Percentiles rank a stretch among this genome's conserved stretches.
Evolutionary conservation across 2,113 vertebrate genomes (phyloP).

Genomic region (Merops nubicus): DNA sequence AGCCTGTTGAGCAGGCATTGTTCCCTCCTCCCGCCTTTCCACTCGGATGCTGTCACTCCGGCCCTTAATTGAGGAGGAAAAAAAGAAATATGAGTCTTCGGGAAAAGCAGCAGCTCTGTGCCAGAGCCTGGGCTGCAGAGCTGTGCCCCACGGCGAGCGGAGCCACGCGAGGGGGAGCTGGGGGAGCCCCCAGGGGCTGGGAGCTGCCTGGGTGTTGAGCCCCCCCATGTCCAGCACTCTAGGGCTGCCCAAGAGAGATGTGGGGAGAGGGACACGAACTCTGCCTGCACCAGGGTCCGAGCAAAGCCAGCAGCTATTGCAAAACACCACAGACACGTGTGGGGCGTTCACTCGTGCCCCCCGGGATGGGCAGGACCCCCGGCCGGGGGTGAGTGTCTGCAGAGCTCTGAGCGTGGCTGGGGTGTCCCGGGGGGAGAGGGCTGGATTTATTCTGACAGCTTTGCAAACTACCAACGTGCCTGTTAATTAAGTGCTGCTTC

Average conservation of each 20-base stretch:
- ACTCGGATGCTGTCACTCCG: conserved; percentile 16
- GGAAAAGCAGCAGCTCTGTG: neutral
- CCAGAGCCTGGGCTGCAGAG: neutral
- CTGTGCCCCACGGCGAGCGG: neutral
- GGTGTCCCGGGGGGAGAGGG: neutral
- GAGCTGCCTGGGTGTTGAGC: neutral
- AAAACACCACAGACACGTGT: neutral
- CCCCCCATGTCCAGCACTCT: rapidly evolving
- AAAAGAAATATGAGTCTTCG: neutral
- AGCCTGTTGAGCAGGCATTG: neutral
- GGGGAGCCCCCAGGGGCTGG: neutral
- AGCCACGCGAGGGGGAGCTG: neutral
- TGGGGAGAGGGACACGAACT: rapidly evolving
- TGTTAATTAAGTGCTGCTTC: conserved; percentile 39
- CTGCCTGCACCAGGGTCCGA: neutral
- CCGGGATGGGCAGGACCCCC: neutral
- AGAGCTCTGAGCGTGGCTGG: neutral
- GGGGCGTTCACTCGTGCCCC: rapidly evolving
- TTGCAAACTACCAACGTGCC: neutral
- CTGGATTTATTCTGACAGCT: neutral
- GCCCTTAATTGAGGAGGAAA: conserved; percentile 48
- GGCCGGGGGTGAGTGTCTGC: neutral
- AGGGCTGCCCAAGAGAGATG: neutral
- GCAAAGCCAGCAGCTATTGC: neutral
- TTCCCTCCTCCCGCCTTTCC: conserved; percentile 30